phyloP scores from a whole-genome alignment of 2,888 invertebrate genomes.

The Erpobdella octoculata region DNA sequence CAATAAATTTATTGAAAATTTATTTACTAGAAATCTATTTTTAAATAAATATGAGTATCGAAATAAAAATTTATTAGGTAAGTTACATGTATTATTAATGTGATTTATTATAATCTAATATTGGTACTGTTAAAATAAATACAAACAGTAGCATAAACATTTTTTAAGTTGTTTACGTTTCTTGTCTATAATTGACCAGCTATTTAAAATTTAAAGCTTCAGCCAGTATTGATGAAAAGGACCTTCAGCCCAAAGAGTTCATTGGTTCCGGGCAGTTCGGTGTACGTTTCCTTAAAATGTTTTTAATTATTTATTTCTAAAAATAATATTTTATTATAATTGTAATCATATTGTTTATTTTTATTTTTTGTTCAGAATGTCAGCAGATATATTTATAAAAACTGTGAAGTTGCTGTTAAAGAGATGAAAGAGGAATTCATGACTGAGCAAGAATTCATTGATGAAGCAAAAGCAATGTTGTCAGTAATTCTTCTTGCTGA shows the following conservation, averaged over 20 bases:
- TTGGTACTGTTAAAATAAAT: too few species aligned
- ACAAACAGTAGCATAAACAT: too few species aligned
- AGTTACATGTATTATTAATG: too few species aligned
- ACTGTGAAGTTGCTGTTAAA: constrained; percentile 81
- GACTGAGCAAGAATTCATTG: constrained; percentile 95
- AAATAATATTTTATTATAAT: too few species aligned
- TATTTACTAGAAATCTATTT: too few species aligned
- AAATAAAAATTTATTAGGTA: too few species aligned
- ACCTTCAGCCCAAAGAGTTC: constrained; percentile 77
- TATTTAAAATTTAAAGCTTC: constrained; percentile 2
- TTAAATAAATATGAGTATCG: too few species aligned
- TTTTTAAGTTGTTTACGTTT: too few species aligned
- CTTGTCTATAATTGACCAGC: background rate
- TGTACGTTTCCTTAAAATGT: constrained; percentile 56
- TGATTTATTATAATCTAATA: too few species aligned
- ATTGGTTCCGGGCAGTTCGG: constrained; percentile 92
- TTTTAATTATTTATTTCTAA: background rate
- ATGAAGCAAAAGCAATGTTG: constrained; percentile 93
- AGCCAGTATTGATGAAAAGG: constrained; percentile 12
- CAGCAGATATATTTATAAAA: constrained; percentile 23
- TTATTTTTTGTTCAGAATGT: constrained; percentile 28
- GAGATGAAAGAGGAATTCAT: constrained; percentile 63
- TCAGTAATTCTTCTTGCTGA: constrained; percentile 5
- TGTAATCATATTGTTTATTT: too few species aligned
- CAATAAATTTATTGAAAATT: too few species aligned